Evolutionary conservation across 2,888 invertebrate species (phyloP).

Genomic region (Cataglyphis cursor): DNA sequence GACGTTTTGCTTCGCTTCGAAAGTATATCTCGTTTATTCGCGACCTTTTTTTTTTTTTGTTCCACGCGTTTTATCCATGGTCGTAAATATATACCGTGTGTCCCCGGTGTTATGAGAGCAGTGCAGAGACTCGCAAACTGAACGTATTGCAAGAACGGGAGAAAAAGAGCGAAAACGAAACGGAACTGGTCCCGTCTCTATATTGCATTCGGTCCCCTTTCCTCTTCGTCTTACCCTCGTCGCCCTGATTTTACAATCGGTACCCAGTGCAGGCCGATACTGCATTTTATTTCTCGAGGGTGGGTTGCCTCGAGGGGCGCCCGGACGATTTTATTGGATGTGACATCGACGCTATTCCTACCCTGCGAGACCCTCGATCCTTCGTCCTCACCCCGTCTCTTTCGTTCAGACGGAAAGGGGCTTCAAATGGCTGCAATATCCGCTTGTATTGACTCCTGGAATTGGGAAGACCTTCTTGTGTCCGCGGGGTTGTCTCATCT

Average conservation of each 20-base stretch:
- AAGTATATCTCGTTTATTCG: slow-evolving; percentile 63
- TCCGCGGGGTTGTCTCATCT: slow-evolving; percentile 66
- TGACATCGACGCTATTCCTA: slow-evolving; percentile 78
- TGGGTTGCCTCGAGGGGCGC: slow-evolving; percentile 73
- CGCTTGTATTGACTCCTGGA: slow-evolving; percentile 82
- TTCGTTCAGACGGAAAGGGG: slow-evolving; percentile 76
- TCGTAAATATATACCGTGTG: slow-evolving; percentile 68
- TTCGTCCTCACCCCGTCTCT: slow-evolving; percentile 67
- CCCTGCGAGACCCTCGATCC: slow-evolving; percentile 66
- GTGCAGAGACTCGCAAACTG: slow-evolving; percentile 65
- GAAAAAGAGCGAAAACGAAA: slow-evolving; percentile 44
- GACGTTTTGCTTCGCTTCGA: slow-evolving; percentile 8
- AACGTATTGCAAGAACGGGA: slow-evolving; percentile 66
- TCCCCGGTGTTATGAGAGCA: slow-evolving; percentile 64
- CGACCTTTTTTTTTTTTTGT: slow-evolving; percentile 46
- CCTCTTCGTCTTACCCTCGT: slow-evolving; percentile 49
- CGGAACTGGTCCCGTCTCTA: slow-evolving; percentile 64
- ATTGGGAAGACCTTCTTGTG: slow-evolving; percentile 80
- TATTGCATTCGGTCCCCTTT: slow-evolving; percentile 70
- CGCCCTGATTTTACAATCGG: slow-evolving; percentile 77
- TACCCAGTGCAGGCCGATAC: slow-evolving; percentile 77
- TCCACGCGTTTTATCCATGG: slow-evolving; percentile 64
- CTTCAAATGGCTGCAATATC: slow-evolving; percentile 83
- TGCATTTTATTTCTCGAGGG: slow-evolving; percentile 80
- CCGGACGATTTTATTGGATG: slow-evolving; percentile 83